Evolutionary conservation across 2,797 vertebrate species (phyloP).

Genomic region (Anguilla obscura): DNA sequence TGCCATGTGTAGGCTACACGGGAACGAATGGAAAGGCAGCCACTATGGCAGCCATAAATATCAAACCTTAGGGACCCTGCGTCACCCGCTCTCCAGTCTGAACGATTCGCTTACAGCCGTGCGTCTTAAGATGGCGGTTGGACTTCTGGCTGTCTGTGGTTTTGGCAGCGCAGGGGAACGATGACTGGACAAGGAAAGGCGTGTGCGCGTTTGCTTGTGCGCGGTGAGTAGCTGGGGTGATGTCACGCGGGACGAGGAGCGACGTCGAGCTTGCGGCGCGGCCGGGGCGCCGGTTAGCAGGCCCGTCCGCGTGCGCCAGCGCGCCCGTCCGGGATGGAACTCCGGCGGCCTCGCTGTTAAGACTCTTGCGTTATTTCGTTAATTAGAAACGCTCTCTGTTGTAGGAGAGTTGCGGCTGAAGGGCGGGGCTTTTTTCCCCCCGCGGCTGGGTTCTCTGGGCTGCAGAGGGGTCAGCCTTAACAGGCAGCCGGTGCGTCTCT

Average conservation of each 20-base stretch:
- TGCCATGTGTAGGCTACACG: neutral
- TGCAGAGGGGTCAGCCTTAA: neutral
- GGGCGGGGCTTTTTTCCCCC: neutral
- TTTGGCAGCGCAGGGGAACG: neutral
- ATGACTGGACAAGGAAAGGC: slow-evolving; percentile 4
- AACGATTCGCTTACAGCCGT: neutral
- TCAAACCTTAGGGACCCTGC: neutral
- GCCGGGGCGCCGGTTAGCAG: neutral
- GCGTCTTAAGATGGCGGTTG: neutral
- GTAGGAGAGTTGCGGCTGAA: neutral
- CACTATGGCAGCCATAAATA: neutral
- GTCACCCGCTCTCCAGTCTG: neutral
- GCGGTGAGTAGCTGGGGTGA: slow-evolving; percentile 39
- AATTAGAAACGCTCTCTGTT: neutral
- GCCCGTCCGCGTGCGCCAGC: slow-evolving; percentile 25
- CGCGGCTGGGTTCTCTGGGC: neutral
- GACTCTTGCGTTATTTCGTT: neutral
- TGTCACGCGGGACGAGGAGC: slow-evolving; percentile 22
- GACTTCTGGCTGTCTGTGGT: neutral
- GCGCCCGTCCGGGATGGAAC: slow-evolving; percentile 49
- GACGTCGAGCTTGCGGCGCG: neutral
- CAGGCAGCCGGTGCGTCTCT: neutral
- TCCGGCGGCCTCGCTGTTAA: slow-evolving; percentile 52
- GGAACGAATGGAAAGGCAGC: neutral
- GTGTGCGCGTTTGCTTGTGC: neutral